A percentile compares a stretch with the other conserved stretches of the same genome.
Evolutionary conservation across 1,140 invertebrate species (phyloP).

Genomic region (Mercenaria mercenaria): DNA sequence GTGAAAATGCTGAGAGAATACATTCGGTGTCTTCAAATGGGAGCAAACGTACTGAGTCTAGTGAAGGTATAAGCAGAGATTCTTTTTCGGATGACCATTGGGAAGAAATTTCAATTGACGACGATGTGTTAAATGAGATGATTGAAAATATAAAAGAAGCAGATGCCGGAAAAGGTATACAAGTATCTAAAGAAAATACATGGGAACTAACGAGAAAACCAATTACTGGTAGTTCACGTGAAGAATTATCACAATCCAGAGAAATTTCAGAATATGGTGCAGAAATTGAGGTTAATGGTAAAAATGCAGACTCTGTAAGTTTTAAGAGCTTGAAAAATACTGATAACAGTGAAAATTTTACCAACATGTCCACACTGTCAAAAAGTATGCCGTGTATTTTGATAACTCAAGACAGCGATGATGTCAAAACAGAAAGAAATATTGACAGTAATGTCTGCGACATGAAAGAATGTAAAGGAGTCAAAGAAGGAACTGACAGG

Average conservation of each 20-base stretch:
- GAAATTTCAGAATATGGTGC: no score
- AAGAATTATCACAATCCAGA: no score
- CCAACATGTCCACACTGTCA: not conserved
- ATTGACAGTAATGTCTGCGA: no score
- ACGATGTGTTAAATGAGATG: not conserved
- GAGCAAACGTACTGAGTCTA: not conserved
- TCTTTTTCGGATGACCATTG: not conserved
- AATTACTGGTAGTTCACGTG: no score
- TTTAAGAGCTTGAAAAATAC: no score
- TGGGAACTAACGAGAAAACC: not conserved
- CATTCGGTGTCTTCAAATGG: no score
- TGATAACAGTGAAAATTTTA: not conserved
- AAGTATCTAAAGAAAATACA: not conserved
- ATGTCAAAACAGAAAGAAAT: not conserved
- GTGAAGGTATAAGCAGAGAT: not conserved
- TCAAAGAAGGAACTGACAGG: not conserved
- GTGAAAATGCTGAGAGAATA: no score
- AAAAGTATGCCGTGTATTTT: not conserved
- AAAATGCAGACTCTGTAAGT: no score
- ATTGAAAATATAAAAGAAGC: not conserved
- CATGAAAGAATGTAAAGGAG: not conserved
- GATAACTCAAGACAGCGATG: not conserved
- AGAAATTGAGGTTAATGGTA: no score
- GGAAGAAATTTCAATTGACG: not conserved
- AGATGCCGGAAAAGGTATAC: not conserved